These are phyloP conservation scores for Drosophila subsilvestris DNA, from an alignment of 2,888 invertebrate species.

Conservation along the genomic window DNA sequence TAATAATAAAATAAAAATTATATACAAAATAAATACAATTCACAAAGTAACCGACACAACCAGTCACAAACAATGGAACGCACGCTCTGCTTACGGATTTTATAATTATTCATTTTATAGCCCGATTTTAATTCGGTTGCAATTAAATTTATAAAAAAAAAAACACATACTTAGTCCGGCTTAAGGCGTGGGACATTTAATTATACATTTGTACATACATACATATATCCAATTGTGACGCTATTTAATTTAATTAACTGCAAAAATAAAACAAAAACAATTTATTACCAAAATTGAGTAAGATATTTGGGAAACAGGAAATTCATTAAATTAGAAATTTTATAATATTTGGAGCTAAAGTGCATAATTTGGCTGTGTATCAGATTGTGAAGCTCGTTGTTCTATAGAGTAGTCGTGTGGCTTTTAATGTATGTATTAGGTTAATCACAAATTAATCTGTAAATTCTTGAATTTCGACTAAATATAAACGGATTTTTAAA, in stretches of 20 bases:
- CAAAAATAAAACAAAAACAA: conserved; percentile 10
- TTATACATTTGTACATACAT: conserved; percentile 8
- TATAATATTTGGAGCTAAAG: background rate
- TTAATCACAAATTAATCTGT: background rate
- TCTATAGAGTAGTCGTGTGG: too few relatives aligned
- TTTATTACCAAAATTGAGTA: conserved; percentile 1
- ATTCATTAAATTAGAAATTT: background rate
- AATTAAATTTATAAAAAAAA: conserved; percentile 40
- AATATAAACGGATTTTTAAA: too few relatives aligned
- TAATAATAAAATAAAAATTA: conserved; percentile 30
- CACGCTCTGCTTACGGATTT: conserved; percentile 38
- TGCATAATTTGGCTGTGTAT: background rate
- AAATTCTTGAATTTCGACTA: too few relatives aligned
- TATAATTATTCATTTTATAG: conserved; percentile 58
- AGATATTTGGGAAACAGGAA: background rate
- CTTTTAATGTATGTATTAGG: background rate
- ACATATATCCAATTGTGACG: conserved; percentile 38
- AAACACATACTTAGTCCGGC: conserved; percentile 25
- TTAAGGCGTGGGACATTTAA: conserved; percentile 66
- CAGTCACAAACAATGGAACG: conserved; percentile 32
- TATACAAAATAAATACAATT: conserved; percentile 40
- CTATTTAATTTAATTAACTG: conserved; percentile 50
- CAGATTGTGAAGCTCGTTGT: background rate
- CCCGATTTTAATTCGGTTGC: conserved; percentile 48
- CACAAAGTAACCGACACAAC: conserved; percentile 40